These are phyloP conservation scores for Acanthurus tractus DNA, from an alignment of 2,797 vertebrate species.

Conservation along the genomic window DNA sequence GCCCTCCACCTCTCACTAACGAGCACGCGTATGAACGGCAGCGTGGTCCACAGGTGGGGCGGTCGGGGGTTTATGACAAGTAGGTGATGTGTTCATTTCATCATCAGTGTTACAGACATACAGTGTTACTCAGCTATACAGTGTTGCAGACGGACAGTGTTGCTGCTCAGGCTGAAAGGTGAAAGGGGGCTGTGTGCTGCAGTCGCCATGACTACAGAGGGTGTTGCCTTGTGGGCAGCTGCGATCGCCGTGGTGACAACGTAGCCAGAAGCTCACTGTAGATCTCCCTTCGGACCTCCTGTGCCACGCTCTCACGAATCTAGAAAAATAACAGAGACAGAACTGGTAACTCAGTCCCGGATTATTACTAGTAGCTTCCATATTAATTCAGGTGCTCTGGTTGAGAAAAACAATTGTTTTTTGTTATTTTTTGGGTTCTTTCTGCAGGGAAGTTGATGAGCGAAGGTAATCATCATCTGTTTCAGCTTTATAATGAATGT, in stretches of 20 bases:
- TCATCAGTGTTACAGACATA: slow-evolving; percentile 72
- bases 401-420: neutral
- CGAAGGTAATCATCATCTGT: neutral
- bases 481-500: neutral
- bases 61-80: slow-evolving; percentile 26
- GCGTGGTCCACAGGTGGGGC: slow-evolving; percentile 8
- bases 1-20: neutral
- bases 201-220: slow-evolving; percentile 62
- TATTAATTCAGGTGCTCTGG: neutral
- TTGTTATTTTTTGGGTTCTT: neutral
- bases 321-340: slow-evolving; percentile 61
- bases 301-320: slow-evolving; percentile 94
- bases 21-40: neutral
- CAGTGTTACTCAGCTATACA: slow-evolving; percentile 74
- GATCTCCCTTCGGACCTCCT: slow-evolving; percentile 95
- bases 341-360: neutral
- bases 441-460: neutral
- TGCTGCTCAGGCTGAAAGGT: slow-evolving; percentile 52
- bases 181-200: slow-evolving; percentile 24
- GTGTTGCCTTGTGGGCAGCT: slow-evolving; percentile 58
- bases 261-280: slow-evolving; percentile 92
- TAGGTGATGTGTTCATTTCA: slow-evolving; percentile 19
- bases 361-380: neutral
- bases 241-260: slow-evolving; percentile 84
- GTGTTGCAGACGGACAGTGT: slow-evolving; percentile 72